phyloP scores from a whole-genome alignment of 37 sponge, comb jelly and placozoan species.

The Mnemiopsis leidyi region DNA sequence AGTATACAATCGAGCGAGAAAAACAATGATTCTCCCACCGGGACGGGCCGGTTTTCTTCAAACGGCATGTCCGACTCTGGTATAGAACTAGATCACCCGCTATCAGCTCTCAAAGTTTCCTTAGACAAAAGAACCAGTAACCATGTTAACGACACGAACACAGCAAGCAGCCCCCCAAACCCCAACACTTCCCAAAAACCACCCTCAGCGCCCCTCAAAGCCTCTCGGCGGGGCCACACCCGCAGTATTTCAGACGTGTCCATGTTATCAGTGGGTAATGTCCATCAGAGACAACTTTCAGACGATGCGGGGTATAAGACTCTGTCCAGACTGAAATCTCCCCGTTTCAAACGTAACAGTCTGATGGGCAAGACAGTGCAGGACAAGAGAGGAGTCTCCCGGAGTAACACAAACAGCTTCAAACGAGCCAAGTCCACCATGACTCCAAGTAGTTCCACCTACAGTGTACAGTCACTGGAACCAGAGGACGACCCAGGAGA shows the following conservation, averaged over 20 bases:
- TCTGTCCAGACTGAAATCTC: conserved; percentile 44
- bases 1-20: conserved; percentile 45
- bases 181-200: conserved; percentile 6
- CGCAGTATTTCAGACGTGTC: conserved; percentile 58
- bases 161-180: not conserved
- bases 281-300: conserved; percentile 52
- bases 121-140: conserved; percentile 9
- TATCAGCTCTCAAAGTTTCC: conserved; percentile 52
- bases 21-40: conserved; percentile 43
- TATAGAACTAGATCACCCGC: conserved; percentile 12
- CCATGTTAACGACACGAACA: not conserved
- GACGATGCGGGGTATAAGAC: conserved; percentile 45
- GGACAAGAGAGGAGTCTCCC: not conserved
- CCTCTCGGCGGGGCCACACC: not conserved
- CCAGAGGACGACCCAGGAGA: conserved; percentile 52
- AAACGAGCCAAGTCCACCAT: not conserved
- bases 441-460: conserved; percentile 36
- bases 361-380: conserved; percentile 16
- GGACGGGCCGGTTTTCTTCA: not conserved
- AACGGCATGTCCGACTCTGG: conserved; percentile 56
- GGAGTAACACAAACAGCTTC: conserved; percentile 20
- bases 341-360: conserved; percentile 11
- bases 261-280: conserved; percentile 38
- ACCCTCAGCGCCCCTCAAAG: not conserved
- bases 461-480: conserved; percentile 29